These are phyloP conservation scores for Pissodes strobi DNA, from an alignment of 1,140 invertebrate species.

Conservation along the genomic window DNA sequence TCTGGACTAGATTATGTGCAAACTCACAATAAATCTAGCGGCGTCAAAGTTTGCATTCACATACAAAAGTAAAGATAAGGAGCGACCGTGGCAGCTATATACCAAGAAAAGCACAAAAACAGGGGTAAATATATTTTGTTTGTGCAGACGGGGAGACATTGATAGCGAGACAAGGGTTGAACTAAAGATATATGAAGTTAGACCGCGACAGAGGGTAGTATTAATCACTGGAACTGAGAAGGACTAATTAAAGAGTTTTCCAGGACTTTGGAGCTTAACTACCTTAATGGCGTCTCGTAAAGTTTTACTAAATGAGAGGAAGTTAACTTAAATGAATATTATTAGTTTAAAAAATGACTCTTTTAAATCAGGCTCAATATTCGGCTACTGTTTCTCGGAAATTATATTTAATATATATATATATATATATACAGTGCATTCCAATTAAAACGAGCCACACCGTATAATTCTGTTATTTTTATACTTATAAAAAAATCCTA, in stretches of 20 bases:
- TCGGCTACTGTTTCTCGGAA: no score
- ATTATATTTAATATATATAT: no score
- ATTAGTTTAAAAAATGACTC: conserved; percentile 11
- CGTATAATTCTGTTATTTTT: no score
- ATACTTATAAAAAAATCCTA: no score
- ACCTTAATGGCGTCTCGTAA: conserved; percentile 28
- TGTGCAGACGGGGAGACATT: conserved; percentile 34
- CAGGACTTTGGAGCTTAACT: conserved; percentile 29
- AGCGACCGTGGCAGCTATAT: conserved; percentile 32
- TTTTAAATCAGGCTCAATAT: no score
- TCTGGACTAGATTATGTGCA: conserved; percentile 27
- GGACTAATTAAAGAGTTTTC: conserved; percentile 42
- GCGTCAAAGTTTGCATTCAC: conserved; percentile 38
- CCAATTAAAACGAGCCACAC: no score
- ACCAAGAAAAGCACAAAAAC: conserved; percentile 41
- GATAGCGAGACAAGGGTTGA: conserved; percentile 36
- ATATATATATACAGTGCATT: no score
- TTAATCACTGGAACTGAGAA: conserved; percentile 41
- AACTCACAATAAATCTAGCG: conserved; percentile 32
- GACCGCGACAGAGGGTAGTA: conserved; percentile 38
- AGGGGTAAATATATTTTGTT: conserved; percentile 38
- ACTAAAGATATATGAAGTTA: conserved; percentile 39
- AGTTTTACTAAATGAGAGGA: conserved; percentile 23
- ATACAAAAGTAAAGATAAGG: conserved; percentile 32
- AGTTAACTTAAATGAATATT: conserved; percentile 25